Evolutionary conservation across 2,888 invertebrate genomes (phyloP).

Genomic region (Temnothorax unifasciatus): DNA sequence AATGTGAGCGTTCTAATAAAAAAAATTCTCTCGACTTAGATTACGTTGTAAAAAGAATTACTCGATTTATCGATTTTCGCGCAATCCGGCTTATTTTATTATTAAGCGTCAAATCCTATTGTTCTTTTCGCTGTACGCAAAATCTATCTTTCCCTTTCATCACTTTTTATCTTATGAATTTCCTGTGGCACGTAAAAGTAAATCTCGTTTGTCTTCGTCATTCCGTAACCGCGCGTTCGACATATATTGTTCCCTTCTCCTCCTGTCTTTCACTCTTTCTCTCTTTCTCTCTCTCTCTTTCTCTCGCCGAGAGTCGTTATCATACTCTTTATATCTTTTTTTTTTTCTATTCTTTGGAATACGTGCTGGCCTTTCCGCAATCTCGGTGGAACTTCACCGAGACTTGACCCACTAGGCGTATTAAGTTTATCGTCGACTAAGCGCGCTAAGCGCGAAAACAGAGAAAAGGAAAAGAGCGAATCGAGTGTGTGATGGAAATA

Average conservation of each 20-base stretch:
- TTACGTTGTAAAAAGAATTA: slow-evolving; percentile 2
- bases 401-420: slow-evolving; percentile 74
- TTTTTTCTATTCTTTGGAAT: slow-evolving; percentile 39
- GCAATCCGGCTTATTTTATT: slow-evolving; percentile 27
- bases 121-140: not conserved
- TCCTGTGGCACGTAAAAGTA: slow-evolving; percentile 19
- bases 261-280: not conserved
- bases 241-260: not conserved
- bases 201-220: slow-evolving; percentile 46
- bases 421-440: slow-evolving; percentile 71
- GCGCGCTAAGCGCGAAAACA: slow-evolving; percentile 46
- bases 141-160: slow-evolving; percentile 5
- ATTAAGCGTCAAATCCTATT: not conserved
- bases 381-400: slow-evolving; percentile 74
- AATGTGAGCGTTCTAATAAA: slow-evolving; percentile 1
- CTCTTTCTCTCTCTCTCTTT: not conserved
- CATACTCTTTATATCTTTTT: slow-evolving; percentile 33
- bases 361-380: slow-evolving; percentile 64
- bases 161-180: slow-evolving; percentile 28
- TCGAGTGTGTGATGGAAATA: slow-evolving; percentile 13
- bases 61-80: slow-evolving; percentile 32
- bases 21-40: slow-evolving; percentile 14
- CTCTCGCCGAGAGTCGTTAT: slow-evolving; percentile 43
- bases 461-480: slow-evolving; percentile 26
- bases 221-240: not conserved